Percentiles rank a stretch among this genome's conserved stretches.
Evolutionary conservation across 2,113 vertebrate genomes (phyloP).

Genomic region (Boleophthalmus pectinirostris): DNA sequence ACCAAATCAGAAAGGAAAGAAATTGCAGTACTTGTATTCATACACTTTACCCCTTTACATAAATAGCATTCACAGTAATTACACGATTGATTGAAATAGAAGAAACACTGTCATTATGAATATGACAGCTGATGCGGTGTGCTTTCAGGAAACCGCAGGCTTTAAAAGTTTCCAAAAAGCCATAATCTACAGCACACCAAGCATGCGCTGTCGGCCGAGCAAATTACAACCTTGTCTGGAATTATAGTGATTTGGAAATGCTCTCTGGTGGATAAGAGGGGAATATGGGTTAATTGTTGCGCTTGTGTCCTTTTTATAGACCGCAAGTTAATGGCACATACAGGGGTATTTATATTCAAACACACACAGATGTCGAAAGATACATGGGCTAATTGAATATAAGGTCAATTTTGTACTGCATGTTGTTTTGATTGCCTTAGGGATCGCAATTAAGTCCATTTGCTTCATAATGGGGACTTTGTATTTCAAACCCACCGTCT

Average conservation of each 20-base stretch:
- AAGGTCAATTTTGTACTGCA: conserved; percentile 27
- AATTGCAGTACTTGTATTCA: conserved; percentile 42
- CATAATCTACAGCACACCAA: conserved; percentile 74
- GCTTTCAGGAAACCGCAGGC: conserved; percentile 71
- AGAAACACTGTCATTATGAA: conserved; percentile 74
- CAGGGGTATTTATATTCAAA: conserved; percentile 53
- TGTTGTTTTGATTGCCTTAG: not conserved
- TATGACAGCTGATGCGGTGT: conserved; percentile 78
- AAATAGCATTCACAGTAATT: conserved; percentile 72
- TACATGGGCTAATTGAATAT: conserved; percentile 58
- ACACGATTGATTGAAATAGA: conserved; percentile 74
- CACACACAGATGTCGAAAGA: conserved; percentile 28
- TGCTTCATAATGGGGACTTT: not conserved
- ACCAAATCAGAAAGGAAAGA: not conserved
- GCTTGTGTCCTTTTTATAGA: conserved; percentile 59
- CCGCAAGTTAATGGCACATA: conserved; percentile 66
- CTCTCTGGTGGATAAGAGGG: conserved; percentile 66
- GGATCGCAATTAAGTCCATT: not conserved
- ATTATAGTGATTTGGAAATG: conserved; percentile 78
- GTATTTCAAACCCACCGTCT: not conserved
- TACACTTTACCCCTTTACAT: conserved; percentile 61
- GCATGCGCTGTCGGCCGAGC: conserved; percentile 65
- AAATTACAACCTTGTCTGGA: conserved; percentile 77
- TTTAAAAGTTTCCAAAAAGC: conserved; percentile 70
- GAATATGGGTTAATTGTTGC: conserved; percentile 73